A percentile compares a stretch with the other conserved stretches of the same genome.
Conservation (phyloP, 2,888 invertebrate species). For the Drosophila helvetica region DNA sequence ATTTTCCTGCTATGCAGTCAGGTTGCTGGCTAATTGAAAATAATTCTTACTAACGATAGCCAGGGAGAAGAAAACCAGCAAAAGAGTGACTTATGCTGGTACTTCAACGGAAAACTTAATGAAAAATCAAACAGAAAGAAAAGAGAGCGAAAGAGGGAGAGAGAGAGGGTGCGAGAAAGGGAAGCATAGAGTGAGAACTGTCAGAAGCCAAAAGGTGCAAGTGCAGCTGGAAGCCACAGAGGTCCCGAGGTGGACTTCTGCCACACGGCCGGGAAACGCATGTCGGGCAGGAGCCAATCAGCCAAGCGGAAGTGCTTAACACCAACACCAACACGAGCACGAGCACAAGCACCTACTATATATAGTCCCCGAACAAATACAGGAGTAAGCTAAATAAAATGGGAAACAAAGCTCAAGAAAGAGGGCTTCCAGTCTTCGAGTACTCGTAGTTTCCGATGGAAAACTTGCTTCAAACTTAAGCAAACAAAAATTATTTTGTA, state of each 20-base stretch:
- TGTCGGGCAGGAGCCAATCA: constrained; percentile 64
- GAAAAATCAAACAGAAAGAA: constrained; percentile 42
- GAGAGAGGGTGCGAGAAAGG: too few species aligned
- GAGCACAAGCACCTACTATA: constrained; percentile 14
- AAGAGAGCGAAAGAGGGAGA: background rate
- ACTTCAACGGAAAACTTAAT: constrained; percentile 60
- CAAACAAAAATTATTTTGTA: constrained; percentile 67
- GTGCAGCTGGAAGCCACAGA: constrained; percentile 28
- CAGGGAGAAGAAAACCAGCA: constrained; percentile 23
- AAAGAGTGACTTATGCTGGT: constrained; percentile 34
- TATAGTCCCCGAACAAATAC: background rate
- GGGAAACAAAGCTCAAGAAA: constrained; percentile 30
- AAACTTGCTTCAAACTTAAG: constrained; percentile 47
- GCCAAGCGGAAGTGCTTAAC: constrained; percentile 72
- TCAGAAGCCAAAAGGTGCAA: constrained; percentile 65
- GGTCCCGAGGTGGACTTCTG: constrained; percentile 5
- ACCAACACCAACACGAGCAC: constrained; percentile 50
- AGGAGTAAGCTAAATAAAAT: constrained; percentile 5
- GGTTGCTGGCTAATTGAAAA: constrained; percentile 70
- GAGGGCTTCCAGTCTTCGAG: constrained; percentile 26
- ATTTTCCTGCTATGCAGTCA: constrained; percentile 31
- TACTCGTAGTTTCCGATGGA: constrained; percentile 28
- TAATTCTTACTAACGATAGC: constrained; percentile 63
- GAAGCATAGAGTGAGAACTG: constrained; percentile 17
- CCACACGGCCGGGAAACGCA: constrained; percentile 50